Evolutionary conservation across 2,797 vertebrate species (phyloP).

Genomic region (Hyperoplus lanceolatus): DNA sequence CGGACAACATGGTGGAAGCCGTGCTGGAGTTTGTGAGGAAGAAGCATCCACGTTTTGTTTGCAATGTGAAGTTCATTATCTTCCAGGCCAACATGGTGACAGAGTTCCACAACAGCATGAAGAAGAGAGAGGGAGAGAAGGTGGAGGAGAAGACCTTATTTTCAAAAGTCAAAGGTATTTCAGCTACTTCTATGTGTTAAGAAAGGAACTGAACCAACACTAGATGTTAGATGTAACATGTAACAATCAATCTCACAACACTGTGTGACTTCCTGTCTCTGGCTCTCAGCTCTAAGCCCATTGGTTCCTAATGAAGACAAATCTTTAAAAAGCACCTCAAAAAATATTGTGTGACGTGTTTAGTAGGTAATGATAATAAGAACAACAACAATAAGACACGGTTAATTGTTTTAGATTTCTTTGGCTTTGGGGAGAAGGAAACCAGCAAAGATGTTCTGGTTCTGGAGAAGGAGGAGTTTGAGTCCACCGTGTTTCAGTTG

Average conservation of each 20-base stretch:
- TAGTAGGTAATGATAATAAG: no score
- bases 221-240: neutral
- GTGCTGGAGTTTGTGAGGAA: slow-evolving; percentile 87
- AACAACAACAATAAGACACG: no score
- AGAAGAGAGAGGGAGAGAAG: slow-evolving; percentile 70
- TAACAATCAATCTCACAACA: no score
- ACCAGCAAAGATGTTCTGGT: neutral
- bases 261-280: no score
- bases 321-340: no score
- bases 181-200: no score
- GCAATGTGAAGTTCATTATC: slow-evolving; percentile 88
- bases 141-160: slow-evolving; percentile 22
- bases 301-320: no score
- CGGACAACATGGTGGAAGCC: slow-evolving; percentile 87
- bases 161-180: slow-evolving; percentile 61
- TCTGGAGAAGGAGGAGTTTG: slow-evolving; percentile 73
- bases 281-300: no score
- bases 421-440: neutral
- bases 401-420: neutral
- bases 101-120: slow-evolving; percentile 87
- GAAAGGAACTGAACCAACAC: neutral
- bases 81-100: slow-evolving; percentile 86
- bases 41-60: slow-evolving; percentile 70
- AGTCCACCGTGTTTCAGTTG: slow-evolving; percentile 84
- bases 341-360: no score